These are phyloP conservation scores for Steromphala cineraria DNA, from an alignment of 2,888 invertebrate species.

Conservation along the genomic window DNA sequence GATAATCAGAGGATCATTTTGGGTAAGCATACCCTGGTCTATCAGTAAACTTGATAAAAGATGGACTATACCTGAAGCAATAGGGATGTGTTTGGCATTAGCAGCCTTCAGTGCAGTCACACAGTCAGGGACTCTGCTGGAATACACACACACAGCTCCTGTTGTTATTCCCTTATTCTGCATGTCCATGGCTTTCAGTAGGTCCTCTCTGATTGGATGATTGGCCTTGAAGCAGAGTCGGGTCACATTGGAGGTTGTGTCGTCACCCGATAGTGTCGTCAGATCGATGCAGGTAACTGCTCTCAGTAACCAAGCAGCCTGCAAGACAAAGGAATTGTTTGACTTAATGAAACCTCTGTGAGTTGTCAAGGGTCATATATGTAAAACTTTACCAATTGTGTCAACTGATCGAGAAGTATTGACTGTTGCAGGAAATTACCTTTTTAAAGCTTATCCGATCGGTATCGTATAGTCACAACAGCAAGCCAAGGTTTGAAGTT, in stretches of 20 bases:
- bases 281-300: slow-evolving; percentile 92
- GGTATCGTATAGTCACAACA: no score
- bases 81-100: slow-evolving; percentile 80
- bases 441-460: no score
- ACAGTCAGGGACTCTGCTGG: slow-evolving; percentile 87
- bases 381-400: no score
- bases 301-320: slow-evolving; percentile 84
- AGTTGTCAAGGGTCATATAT: no score
- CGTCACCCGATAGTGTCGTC: slow-evolving; percentile 89
- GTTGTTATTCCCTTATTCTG: slow-evolving; percentile 77
- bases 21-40: no score
- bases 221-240: slow-evolving; percentile 88
- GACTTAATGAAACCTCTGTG: no score
- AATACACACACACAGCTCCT: slow-evolving; percentile 97
- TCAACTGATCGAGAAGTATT: no score
- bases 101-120: slow-evolving; percentile 76
- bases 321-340: not conserved
- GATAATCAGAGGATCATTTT: no score
- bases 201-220: slow-evolving; percentile 73
- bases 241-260: slow-evolving; percentile 83
- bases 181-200: slow-evolving; percentile 72
- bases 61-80: slow-evolving; percentile 84
- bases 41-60: no score
- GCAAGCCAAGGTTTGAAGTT: no score
- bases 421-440: no score